These are phyloP conservation scores for Nansenia antarctica DNA, from an alignment of 2,113 vertebrate species.

Conservation along the genomic window DNA sequence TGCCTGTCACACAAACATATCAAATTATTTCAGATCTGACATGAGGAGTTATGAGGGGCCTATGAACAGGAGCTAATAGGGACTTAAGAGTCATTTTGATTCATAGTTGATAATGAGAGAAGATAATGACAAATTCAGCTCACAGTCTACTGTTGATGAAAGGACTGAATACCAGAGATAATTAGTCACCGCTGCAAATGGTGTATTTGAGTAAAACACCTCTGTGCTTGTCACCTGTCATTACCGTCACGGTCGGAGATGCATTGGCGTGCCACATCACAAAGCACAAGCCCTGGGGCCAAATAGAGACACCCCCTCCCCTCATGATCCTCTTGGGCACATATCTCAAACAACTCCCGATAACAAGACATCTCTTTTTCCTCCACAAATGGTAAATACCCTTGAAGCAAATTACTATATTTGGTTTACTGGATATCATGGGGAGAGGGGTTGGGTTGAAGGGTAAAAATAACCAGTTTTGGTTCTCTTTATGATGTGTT, in stretches of 20 bases:
- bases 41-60: too few species aligned
- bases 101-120: too few species aligned
- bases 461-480: not conserved
- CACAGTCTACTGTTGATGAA: too few species aligned
- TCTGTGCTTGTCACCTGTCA: constrained; percentile 43
- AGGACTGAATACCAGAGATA: not conserved
- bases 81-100: too few species aligned
- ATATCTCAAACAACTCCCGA: constrained; percentile 31
- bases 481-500: not conserved
- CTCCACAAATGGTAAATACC: constrained; percentile 32
- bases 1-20: too few species aligned
- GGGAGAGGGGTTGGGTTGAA: not conserved
- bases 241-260: constrained; percentile 45
- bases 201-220: constrained; percentile 25
- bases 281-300: constrained; percentile 46
- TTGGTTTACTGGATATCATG: not conserved
- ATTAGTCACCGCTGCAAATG: not conserved
- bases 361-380: constrained; percentile 35
- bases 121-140: too few species aligned
- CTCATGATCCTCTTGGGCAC: constrained; percentile 40
- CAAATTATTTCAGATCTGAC: too few species aligned
- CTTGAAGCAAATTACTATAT: not conserved
- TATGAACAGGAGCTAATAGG: too few species aligned
- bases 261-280: constrained; percentile 49
- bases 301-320: constrained; percentile 39